Percentiles rank a stretch among this genome's conserved stretches.
Conservation (phyloP, 2,888 invertebrate species). For the Melolontha melolontha region DNA sequence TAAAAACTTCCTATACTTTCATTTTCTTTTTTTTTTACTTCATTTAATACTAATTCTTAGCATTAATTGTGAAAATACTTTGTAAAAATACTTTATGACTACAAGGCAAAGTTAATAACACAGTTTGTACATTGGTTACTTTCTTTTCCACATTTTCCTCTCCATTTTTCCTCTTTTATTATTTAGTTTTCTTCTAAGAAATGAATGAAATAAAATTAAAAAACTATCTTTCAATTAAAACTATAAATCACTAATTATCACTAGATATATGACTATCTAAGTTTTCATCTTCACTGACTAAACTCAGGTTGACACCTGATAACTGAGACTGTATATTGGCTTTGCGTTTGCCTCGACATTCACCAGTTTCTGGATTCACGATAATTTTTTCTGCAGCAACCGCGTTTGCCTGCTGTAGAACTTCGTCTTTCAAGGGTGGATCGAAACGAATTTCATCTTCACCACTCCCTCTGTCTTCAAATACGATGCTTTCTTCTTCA, state of each 20-base stretch:
- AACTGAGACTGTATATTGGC: slow-evolving; percentile 49
- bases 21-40: slow-evolving; percentile 26
- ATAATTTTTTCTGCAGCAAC: slow-evolving; percentile 63
- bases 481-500: slow-evolving; percentile 52
- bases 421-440: slow-evolving; percentile 54
- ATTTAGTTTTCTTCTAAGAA: slow-evolving; percentile 14
- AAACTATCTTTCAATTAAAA: slow-evolving; percentile 30
- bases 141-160: slow-evolving; percentile 11
- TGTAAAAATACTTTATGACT: slow-evolving; percentile 64
- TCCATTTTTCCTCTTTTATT: slow-evolving; percentile 20
- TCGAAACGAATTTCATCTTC: slow-evolving; percentile 53
- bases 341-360: slow-evolving; percentile 54
- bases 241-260: slow-evolving; percentile 56
- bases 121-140: slow-evolving; percentile 51
- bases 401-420: slow-evolving; percentile 59
- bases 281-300: slow-evolving; percentile 45
- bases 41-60: slow-evolving; percentile 45
- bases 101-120: slow-evolving; percentile 54
- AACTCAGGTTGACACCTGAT: slow-evolving; percentile 43
- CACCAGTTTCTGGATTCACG: slow-evolving; percentile 63
- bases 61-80: slow-evolving; percentile 62
- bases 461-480: slow-evolving; percentile 55
- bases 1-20: slow-evolving; percentile 45
- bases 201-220: slow-evolving; percentile 23
- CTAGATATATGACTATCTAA: slow-evolving; percentile 60